Base-by-base conservation (phyloP, 1,140 invertebrate genomes). In the Diachasma alloeum region DNA sequence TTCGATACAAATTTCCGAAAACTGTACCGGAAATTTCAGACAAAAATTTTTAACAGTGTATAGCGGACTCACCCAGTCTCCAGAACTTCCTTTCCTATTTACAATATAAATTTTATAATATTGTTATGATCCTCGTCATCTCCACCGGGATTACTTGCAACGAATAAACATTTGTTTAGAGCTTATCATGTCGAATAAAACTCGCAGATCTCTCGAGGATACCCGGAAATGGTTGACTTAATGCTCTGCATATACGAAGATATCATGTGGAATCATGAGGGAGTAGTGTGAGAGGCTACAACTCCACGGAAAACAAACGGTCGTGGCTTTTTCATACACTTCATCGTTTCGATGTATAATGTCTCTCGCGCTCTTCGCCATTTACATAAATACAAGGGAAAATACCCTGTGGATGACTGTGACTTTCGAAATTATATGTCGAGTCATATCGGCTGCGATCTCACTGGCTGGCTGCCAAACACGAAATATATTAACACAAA, bases 401-500 rank as follows among this genome's bases (percentile, higher is more conserved):
- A 17, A 53, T 19, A 53, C n/a, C 6, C 48, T n/a, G 48, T 56
- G 71, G 46, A 72, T 53, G 71, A 44, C 46, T 37, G 68, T 72
- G 31, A 72, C 72, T 74, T 66, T 66, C 39, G 36, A 36, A 39
- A 56, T 74, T 74, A 44, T 67, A 66, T 63, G 31, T 22, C 59
- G 48, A 67, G n/a, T 19, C n/a, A 68, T 71, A 76, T 59, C 56
- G 6, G 42, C 24, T 31, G 24, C 44, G 66, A 75, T 75, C 24
- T 48, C 56, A 63, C 82, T 83, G 82, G 82, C 72, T 15, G 9
- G 44, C 26, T 42, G 79, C 81, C 83, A 84, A 81, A 74, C 72
- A 71, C 69, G 76, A 83, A 83, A 83, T 84, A 83, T 83, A 82
- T 83, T 83, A 84, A 83, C 82, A 82, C 78, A 83, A 83, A 84